These are phyloP conservation scores for Ornithorhynchus anatinus DNA, from an alignment of 2,113 vertebrate genomes.

Conservation along the genomic window DNA sequence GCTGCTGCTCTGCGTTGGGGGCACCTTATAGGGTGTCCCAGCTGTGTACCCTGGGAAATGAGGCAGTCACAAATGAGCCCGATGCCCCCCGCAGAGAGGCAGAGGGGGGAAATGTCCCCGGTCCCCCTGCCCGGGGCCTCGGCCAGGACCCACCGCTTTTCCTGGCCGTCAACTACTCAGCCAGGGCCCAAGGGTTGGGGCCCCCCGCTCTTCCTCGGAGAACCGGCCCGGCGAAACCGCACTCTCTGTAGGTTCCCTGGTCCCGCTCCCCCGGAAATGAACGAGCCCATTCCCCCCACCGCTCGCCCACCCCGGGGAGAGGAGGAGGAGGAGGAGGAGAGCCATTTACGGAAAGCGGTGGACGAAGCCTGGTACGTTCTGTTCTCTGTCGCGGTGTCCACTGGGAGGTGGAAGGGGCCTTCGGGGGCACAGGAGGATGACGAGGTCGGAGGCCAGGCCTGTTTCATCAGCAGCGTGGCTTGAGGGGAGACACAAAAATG, in stretches of 20 bases:
- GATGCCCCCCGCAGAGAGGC: too few species aligned
- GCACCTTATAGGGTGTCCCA: conserved; percentile 97
- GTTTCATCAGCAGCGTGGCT: conserved; percentile 92
- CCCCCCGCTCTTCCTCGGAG: too few species aligned
- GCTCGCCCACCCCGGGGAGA: conserved; percentile 19
- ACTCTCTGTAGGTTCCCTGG: conserved; percentile 19
- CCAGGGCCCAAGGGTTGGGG: too few species aligned
- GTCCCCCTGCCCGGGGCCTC: too few species aligned
- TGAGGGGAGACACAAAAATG: conserved; percentile 75
- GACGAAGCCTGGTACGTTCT: conserved; percentile 89
- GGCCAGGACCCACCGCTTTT: too few species aligned
- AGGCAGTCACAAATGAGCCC: too few species aligned
- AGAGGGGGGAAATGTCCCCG: too few species aligned
- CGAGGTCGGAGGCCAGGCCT: conserved; percentile 87
- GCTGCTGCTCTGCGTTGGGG: conserved; percentile 93
- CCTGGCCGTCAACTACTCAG: too few species aligned
- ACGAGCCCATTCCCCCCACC: too few species aligned
- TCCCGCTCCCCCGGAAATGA: conserved; percentile 38
- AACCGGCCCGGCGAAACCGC: too few species aligned
- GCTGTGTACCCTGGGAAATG: conserved; percentile 86
- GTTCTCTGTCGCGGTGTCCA: conserved; percentile 87
- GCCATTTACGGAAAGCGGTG: conserved; percentile 87
- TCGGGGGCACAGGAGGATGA: conserved; percentile 83
- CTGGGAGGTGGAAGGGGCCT: conserved; percentile 89
- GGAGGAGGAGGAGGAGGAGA: conserved; percentile 39